Evolutionary conservation across 2,888 invertebrate genomes (phyloP).

Genomic region (Embidobia sp.): DNA sequence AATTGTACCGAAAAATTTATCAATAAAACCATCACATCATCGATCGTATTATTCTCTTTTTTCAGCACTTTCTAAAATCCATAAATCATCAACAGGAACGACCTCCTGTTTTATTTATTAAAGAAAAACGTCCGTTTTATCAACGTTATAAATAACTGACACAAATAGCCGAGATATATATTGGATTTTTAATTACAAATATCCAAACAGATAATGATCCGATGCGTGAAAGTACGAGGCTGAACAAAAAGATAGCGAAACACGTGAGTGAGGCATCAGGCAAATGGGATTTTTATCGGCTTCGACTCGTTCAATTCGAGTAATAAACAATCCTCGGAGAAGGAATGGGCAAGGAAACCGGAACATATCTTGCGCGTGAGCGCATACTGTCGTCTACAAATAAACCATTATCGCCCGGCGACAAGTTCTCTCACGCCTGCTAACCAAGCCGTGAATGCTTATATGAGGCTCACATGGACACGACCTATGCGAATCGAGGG

Average conservation of each 20-base stretch:
- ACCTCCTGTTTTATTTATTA: background rate
- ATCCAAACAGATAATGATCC: slow-evolving; percentile 52
- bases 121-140: slow-evolving; percentile 6
- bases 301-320: slow-evolving; percentile 80
- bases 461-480: slow-evolving; percentile 57
- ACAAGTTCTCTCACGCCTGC: slow-evolving; percentile 81
- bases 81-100: background rate
- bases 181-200: slow-evolving; percentile 60
- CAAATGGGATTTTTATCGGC: slow-evolving; percentile 79
- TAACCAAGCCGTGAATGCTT: slow-evolving; percentile 61
- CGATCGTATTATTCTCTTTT: too few relatives aligned
- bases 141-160: slow-evolving; percentile 28
- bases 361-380: slow-evolving; percentile 78
- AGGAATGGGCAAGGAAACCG: slow-evolving; percentile 77
- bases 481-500: slow-evolving; percentile 67
- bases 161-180: slow-evolving; percentile 37
- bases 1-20: too few relatives aligned
- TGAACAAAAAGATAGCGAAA: slow-evolving; percentile 57
- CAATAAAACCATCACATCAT: too few relatives aligned
- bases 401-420: slow-evolving; percentile 81
- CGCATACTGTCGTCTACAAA: slow-evolving; percentile 77
- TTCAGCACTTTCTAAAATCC: background rate
- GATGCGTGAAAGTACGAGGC: slow-evolving; percentile 46
- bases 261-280: slow-evolving; percentile 63
- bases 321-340: slow-evolving; percentile 79